Conservation (phyloP, 2,113 vertebrate species). For the Tursiops truncatus region DNA sequence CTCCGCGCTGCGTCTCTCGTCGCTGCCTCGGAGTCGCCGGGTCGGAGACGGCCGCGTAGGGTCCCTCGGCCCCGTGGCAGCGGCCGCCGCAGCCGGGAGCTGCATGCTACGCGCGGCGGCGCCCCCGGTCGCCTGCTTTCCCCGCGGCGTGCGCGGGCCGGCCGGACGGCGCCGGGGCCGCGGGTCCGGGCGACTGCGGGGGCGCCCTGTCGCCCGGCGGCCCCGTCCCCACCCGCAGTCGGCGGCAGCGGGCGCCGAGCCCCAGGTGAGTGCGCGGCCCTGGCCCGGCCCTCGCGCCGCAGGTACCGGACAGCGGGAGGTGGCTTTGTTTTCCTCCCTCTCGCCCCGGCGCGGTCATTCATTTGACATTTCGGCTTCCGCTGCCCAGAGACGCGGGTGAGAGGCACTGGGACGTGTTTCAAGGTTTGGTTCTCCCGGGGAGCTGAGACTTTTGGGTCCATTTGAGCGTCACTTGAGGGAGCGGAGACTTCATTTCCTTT, state of each 20-base stretch:
- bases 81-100: constrained; percentile 34
- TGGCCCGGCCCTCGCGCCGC: neutral
- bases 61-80: neutral
- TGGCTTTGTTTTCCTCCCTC: constrained; percentile 61
- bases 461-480: constrained; percentile 30
- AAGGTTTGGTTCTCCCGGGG: neutral
- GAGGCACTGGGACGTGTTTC: neutral
- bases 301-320: neutral
- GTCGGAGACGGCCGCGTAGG: neutral
- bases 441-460: neutral
- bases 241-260: neutral
- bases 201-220: neutral
- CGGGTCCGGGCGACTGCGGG: constrained; percentile 40
- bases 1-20: neutral
- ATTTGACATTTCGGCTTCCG: constrained; percentile 47
- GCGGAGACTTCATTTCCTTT: neutral
- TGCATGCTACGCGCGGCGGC: constrained; percentile 59
- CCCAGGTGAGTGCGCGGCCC: constrained; percentile 62
- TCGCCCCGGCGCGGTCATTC: constrained; percentile 39
- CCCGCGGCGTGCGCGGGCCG: constrained; percentile 6
- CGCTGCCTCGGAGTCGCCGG: neutral
- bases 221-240: neutral
- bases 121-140: constrained; percentile 28
- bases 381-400: neutral
- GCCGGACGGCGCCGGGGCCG: constrained; percentile 38